Percentiles rank a stretch among this genome's conserved stretches.
phyloP scores from a whole-genome alignment of 2,113 vertebrate genomes.

The Clarias macrocephalus region DNA sequence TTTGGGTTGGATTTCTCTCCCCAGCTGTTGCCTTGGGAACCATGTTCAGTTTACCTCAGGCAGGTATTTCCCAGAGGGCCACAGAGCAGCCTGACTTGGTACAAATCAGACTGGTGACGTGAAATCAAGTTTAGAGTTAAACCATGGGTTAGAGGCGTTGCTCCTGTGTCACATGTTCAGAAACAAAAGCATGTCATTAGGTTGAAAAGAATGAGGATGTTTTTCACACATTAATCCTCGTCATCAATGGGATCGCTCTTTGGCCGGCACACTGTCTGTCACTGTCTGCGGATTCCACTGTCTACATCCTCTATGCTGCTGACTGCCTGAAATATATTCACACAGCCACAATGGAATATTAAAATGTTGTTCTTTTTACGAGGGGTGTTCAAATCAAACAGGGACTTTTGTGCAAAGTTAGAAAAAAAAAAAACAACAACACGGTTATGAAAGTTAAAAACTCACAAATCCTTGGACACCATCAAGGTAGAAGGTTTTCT shows the following conservation, averaged over 20 bases:
- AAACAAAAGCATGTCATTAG: constrained; percentile 34
- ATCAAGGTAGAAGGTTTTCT: too few relatives aligned
- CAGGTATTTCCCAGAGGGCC: constrained; percentile 52
- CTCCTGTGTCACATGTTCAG: neutral
- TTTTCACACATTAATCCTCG: constrained; percentile 47
- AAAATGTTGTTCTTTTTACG: too few relatives aligned
- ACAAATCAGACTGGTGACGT: neutral
- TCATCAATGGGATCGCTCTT: neutral
- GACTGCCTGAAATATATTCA: neutral
- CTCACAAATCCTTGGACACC: too few relatives aligned
- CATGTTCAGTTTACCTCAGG: constrained; percentile 40
- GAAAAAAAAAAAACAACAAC: too few relatives aligned
- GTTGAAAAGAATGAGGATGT: constrained; percentile 20
- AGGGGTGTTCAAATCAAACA: too few relatives aligned
- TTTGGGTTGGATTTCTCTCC: constrained; percentile 56
- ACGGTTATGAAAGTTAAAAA: too few relatives aligned
- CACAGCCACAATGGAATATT: neutral
- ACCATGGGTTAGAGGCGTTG: constrained; percentile 24
- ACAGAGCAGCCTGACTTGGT: neutral
- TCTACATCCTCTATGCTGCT: neutral
- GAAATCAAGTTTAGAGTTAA: neutral
- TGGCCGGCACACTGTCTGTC: neutral
- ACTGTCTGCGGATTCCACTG: neutral
- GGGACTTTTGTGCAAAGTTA: too few relatives aligned
- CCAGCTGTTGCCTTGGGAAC: constrained; percentile 54